Evolutionary conservation across 2,797 vertebrate genomes (phyloP).

Genomic region (Rhabdophis nuchalis): DNA sequence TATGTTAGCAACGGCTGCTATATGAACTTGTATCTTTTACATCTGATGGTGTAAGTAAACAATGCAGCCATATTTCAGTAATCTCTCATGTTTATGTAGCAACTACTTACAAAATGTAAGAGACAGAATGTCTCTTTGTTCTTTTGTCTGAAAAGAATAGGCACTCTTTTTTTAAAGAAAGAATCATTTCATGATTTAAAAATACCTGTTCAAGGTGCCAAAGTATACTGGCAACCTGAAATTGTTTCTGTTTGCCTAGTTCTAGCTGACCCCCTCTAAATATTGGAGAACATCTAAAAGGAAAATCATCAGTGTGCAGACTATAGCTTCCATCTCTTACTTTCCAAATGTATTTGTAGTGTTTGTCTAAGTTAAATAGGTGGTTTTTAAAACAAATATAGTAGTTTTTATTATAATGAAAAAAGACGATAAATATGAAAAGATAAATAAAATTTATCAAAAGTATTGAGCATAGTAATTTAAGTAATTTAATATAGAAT

Average conservation of each 20-base stretch:
- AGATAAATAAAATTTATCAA: neutral
- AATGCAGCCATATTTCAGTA: neutral
- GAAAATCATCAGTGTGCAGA: neutral
- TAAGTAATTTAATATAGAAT: neutral
- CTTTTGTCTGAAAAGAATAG: neutral
- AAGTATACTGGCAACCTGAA: neutral
- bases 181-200: neutral
- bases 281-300: neutral
- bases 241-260: neutral
- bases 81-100: neutral
- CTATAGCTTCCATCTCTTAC: neutral
- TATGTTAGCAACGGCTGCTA: neutral
- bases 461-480: neutral
- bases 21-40: neutral
- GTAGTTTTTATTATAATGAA: neutral
- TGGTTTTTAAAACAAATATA: neutral
- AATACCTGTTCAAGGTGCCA: neutral
- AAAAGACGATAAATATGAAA: neutral
- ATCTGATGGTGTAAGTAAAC: too few species aligned
- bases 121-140: neutral
- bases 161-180: neutral
- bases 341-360: neutral
- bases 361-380: neutral
- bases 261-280: neutral
- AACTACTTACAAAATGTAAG: neutral